phyloP scores from a whole-genome alignment of 2,888 invertebrate species.

The Amaurobius ferox region DNA sequence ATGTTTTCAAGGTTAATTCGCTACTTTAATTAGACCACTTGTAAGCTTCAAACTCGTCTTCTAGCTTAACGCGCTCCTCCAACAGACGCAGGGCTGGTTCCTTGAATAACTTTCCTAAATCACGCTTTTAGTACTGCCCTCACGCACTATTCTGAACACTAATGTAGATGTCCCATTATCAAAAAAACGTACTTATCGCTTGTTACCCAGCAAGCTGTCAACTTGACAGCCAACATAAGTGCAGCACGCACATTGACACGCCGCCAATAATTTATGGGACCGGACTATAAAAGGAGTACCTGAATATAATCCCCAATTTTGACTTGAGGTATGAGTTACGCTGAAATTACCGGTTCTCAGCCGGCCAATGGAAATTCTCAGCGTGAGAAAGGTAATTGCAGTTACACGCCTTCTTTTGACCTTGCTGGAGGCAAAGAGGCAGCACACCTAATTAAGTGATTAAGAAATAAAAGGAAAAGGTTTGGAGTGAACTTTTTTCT shows the following conservation, averaged over 20 bases:
- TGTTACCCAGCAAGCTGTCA: constrained; percentile 60
- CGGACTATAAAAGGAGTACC: constrained; percentile 37
- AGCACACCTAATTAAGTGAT: constrained; percentile 9
- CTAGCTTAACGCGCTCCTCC: neutral
- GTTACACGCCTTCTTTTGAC: constrained; percentile 6
- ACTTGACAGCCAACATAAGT: constrained; percentile 59
- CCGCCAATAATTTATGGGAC: constrained; percentile 41
- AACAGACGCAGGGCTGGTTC: constrained; percentile 24
- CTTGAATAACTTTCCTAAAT: constrained; percentile 46
- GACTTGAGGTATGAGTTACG: constrained; percentile 10
- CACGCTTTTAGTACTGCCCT: constrained; percentile 38
- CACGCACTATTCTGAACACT: constrained; percentile 44
- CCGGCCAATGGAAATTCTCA: neutral
- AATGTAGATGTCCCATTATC: constrained; percentile 56
- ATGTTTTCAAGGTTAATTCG: neutral
- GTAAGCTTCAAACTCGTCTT: neutral
- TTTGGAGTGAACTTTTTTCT: neutral
- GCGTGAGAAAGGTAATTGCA: constrained; percentile 6
- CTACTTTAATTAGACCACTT: neutral
- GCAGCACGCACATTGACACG: constrained; percentile 60
- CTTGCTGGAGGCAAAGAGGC: neutral
- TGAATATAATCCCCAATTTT: constrained; percentile 29
- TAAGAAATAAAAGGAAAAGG: neutral
- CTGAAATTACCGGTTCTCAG: neutral
- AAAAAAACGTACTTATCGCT: constrained; percentile 42